phyloP scores from a whole-genome alignment of 2,113 vertebrate species.

The Scomber scombrus region DNA sequence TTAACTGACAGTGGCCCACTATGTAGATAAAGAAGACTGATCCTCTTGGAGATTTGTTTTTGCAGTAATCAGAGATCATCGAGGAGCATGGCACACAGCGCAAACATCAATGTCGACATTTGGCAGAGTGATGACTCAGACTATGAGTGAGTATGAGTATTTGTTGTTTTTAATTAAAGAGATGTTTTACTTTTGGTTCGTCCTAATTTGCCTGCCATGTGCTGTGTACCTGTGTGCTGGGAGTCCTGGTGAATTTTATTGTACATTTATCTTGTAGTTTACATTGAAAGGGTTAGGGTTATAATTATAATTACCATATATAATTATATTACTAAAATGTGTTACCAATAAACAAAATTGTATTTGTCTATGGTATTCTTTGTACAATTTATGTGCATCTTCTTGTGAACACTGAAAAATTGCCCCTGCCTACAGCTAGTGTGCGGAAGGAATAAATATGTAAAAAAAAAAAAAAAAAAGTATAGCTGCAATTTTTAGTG shows the following conservation, averaged over 20 bases:
- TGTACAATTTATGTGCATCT: no score
- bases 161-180: not conserved
- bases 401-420: no score
- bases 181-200: not conserved
- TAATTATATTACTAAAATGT: no score
- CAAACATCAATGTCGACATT: not conserved
- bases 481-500: not conserved
- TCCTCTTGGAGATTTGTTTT: not conserved
- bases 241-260: not conserved
- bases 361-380: no score
- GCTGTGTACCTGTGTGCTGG: not conserved
- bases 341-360: no score
- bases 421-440: no score
- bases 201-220: not conserved
- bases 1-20: not conserved
- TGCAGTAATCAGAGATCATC: not conserved
- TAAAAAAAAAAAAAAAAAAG: no score
- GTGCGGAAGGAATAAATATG: no score
- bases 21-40: not conserved
- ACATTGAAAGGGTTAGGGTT: no score
- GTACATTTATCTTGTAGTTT: not conserved
- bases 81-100: conserved; percentile 21
- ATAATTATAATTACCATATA: no score
- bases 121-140: conserved; percentile 54
- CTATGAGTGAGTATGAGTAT: conserved; percentile 52